A percentile compares a stretch with the other conserved stretches of the same genome.
phyloP scores from a whole-genome alignment of 2,113 vertebrate species.

The Chaenocephalus aceratus region DNA sequence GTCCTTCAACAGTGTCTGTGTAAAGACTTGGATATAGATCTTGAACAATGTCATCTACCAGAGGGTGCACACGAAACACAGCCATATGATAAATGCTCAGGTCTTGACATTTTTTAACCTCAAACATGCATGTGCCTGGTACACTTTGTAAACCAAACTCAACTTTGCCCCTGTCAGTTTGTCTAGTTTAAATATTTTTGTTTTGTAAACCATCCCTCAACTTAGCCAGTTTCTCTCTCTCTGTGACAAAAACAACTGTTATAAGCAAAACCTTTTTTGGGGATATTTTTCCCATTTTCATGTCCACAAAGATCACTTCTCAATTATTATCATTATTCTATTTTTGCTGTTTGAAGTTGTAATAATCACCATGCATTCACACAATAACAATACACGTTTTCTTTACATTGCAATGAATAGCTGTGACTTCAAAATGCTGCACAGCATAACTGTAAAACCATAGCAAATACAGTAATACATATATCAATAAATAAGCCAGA shows the following conservation, averaged over 20 bases:
- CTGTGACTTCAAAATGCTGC: not conserved
- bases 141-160: constrained; percentile 31
- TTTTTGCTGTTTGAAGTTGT: not conserved
- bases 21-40: not conserved
- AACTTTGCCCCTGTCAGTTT: constrained; percentile 34
- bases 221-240: not conserved
- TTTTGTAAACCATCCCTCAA: not conserved
- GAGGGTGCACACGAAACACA: not conserved
- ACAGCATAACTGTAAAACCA: not conserved
- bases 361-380: not conserved
- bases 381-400: not conserved
- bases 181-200: not conserved
- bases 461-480: not conserved
- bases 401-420: not conserved
- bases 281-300: not conserved
- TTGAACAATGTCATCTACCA: not conserved
- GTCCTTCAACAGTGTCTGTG: not conserved
- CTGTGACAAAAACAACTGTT: not conserved
- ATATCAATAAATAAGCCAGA: too few relatives aligned
- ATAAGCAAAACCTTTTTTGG: not conserved
- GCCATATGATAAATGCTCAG: constrained; percentile 5
- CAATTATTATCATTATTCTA: not conserved
- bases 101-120: constrained; percentile 27
- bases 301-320: not conserved
- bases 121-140: constrained; percentile 24